phyloP scores from a whole-genome alignment of 2,113 vertebrate species.

The Xenopus borealis region DNA sequence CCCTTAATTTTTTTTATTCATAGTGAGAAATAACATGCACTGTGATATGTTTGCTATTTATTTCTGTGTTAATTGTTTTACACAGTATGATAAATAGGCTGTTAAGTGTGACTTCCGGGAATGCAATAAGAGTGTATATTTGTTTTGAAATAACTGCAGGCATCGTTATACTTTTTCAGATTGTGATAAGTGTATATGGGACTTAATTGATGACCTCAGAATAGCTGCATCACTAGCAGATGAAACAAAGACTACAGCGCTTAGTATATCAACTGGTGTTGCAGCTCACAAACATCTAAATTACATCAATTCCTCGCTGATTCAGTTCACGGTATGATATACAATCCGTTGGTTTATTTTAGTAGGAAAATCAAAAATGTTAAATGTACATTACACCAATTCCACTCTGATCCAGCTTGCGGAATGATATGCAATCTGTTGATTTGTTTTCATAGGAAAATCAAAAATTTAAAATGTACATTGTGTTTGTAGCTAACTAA shows the following conservation, averaged over 20 bases:
- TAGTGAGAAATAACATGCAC: too few species aligned
- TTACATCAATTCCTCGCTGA: slow-evolving; percentile 80
- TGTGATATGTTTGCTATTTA: too few species aligned
- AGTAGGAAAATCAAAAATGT: too few species aligned
- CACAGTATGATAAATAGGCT: too few species aligned
- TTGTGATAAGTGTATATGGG: slow-evolving; percentile 93
- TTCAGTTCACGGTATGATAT: slow-evolving; percentile 69
- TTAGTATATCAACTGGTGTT: slow-evolving; percentile 88
- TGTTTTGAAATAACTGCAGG: neutral
- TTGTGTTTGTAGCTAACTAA: too few species aligned
- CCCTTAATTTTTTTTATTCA: too few species aligned
- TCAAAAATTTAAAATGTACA: too few species aligned
- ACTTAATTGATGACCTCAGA: slow-evolving; percentile 83
- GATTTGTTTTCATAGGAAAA: too few species aligned
- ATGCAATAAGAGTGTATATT: neutral
- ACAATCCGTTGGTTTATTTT: neutral
- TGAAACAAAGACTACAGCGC: slow-evolving; percentile 74
- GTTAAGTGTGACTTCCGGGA: too few species aligned
- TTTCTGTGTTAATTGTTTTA: too few species aligned
- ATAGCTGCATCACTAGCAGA: slow-evolving; percentile 77
- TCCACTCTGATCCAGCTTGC: slow-evolving; percentile 76
- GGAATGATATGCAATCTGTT: slow-evolving; percentile 52
- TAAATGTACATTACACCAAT: slow-evolving; percentile 73
- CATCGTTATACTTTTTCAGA: slow-evolving; percentile 58
- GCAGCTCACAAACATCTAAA: slow-evolving; percentile 82